Base-by-base conservation (phyloP, 2,113 vertebrate species). In the Strix uralensis region DNA sequence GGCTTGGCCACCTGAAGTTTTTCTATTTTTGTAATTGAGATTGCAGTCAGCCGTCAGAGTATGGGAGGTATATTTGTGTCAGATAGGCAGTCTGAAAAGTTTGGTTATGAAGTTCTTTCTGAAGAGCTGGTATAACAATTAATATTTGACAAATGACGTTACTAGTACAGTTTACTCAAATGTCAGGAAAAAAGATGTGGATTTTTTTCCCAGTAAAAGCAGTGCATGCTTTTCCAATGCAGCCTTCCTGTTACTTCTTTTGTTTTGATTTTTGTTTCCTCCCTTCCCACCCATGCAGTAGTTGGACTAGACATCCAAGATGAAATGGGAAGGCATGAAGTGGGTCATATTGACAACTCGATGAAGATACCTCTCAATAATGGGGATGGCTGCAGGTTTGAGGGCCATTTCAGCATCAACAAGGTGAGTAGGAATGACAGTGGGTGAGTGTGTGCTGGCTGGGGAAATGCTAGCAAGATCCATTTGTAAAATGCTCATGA, bases 281-380 rank as follows among this genome's bases (percentile, higher is more conserved):
- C 57, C 57, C 46, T 23, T 67, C 38, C 40, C 34, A 38, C 13
- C 96, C 20, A 22, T 91, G 67, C 87, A 99, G 99, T 99, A 98
- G 99, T 99, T 85, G 99, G 99, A 51, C 97, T 99, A 51, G 99
- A 99, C 98, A 99, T 99, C 96, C 99, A 99, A 92, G 99, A 99
- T 98, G 99, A 99, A 97, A 99, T 99, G 99, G 99, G 99, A 92
- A 98, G 99, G 72, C 99, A 99, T 1, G 99, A 99, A 97, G 99
- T 99, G 84, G 99, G 99, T 67, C 99, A 99, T 97, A 99, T 99
- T 38, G 99, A 99, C 97, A 99, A 99, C 97, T 99, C 99, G 0
- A 99, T 99, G 99, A 99, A 99, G 97, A 97, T 99, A 81, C 98
- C 99, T 5, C 98, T 99, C 49, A 99, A 98, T 93, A 98, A 99